Evolutionary conservation across 2,113 vertebrate species (phyloP).

Genomic region (Pitta sordida): DNA sequence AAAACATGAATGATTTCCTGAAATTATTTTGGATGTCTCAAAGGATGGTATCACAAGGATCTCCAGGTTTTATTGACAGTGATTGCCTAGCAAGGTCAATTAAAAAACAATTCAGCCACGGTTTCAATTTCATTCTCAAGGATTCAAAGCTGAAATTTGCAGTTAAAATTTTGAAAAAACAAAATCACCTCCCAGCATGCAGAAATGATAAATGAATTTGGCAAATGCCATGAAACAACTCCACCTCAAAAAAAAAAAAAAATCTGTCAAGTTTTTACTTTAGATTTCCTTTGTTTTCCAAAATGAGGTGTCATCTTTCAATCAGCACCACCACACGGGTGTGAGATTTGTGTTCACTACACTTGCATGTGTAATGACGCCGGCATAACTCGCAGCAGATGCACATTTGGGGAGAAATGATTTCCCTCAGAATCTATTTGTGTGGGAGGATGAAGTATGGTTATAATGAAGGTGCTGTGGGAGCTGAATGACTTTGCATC

Average conservation of each 20-base stretch:
- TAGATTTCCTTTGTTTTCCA: conserved; percentile 23
- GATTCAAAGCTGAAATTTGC: not conserved
- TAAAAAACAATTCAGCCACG: not conserved
- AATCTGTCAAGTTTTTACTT: not conserved
- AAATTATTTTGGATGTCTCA: not conserved
- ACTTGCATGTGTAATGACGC: conserved; percentile 44
- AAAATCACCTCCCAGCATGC: not conserved
- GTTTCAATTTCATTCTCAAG: not conserved
- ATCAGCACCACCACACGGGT: not conserved
- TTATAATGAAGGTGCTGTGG: conserved; percentile 53
- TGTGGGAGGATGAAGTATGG: conserved; percentile 61
- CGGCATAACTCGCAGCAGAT: conserved; percentile 48
- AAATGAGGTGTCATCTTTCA: conserved; percentile 33
- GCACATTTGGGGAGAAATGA: conserved; percentile 61
- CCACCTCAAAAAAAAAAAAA: not conserved
- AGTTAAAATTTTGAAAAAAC: not conserved
- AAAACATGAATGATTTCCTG: not conserved
- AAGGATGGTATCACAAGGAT: not conserved
- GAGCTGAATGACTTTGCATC: conserved; percentile 58
- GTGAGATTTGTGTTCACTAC: conserved; percentile 21
- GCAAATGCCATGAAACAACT: not conserved
- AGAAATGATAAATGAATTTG: not conserved
- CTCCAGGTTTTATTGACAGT: not conserved
- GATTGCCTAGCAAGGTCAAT: not conserved
- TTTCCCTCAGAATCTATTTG: conserved; percentile 55